Evolutionary conservation across 2,113 vertebrate species (phyloP).

Genomic region (Eolophus roseicapilla): DNA sequence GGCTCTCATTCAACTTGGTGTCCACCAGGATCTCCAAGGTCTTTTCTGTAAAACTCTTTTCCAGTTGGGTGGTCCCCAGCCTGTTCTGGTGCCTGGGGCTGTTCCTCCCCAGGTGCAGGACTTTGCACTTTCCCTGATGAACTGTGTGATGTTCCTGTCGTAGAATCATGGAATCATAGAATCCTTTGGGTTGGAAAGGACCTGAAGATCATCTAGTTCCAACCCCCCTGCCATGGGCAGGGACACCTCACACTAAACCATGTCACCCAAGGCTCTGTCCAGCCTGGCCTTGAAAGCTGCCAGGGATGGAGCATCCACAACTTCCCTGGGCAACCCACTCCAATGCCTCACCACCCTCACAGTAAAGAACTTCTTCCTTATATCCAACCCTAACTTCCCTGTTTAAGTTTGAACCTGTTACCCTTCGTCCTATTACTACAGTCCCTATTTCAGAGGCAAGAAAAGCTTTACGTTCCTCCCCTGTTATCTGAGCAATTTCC

Average conservation of each 20-base stretch:
- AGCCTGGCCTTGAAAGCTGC: not conserved
- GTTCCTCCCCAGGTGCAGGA: not conserved
- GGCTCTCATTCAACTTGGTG: not conserved
- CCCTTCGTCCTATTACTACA: not conserved
- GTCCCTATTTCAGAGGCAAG: not conserved
- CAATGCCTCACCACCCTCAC: not conserved
- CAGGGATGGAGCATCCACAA: too few relatives aligned
- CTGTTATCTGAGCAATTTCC: not conserved
- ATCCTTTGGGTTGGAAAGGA: not conserved
- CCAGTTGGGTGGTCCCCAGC: accelerated
- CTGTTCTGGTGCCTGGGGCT: not conserved
- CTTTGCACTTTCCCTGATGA: not conserved
- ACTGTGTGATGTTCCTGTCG: not conserved
- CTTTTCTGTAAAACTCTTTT: not conserved
- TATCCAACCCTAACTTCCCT: not conserved
- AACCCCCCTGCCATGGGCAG: not conserved
- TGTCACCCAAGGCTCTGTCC: not conserved
- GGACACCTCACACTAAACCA: not conserved
- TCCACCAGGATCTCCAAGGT: not conserved
- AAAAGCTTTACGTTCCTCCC: not conserved
- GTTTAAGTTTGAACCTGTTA: not conserved
- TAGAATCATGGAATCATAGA: not conserved
- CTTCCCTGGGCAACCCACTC: not conserved
- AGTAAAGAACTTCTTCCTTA: not conserved
- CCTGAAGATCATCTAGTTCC: not conserved